These are phyloP conservation scores for Chrysotoxum bicinctum DNA, from an alignment of 2,888 invertebrate genomes.

Conservation along the genomic window DNA sequence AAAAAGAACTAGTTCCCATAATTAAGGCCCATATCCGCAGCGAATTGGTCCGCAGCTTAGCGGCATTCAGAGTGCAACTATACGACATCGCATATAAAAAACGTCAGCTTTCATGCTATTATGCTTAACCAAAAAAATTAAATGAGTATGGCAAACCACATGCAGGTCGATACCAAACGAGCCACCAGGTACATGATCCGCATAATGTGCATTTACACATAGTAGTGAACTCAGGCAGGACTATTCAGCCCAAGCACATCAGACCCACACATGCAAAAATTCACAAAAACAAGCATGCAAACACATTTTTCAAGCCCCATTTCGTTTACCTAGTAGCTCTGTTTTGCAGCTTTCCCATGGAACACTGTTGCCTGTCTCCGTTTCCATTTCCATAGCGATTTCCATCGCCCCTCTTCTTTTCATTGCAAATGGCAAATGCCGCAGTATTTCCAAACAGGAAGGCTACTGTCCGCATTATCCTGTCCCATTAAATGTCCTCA, in stretches of 20 bases:
- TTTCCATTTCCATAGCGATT: slow-evolving; percentile 2
- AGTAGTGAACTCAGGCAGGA: slow-evolving; percentile 34
- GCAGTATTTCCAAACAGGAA: slow-evolving; percentile 71
- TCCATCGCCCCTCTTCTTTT: slow-evolving; percentile 27
- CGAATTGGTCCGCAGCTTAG: slow-evolving; percentile 59
- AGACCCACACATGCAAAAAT: background rate
- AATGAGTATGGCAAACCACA: slow-evolving; percentile 49
- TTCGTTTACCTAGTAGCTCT: background rate
- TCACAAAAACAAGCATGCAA: slow-evolving; percentile 8
- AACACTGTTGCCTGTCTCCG: slow-evolving; percentile 39
- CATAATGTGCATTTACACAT: slow-evolving; percentile 71
- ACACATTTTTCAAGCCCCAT: slow-evolving; percentile 5
- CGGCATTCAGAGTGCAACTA: slow-evolving; percentile 42
- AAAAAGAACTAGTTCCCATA: slow-evolving; percentile 29
- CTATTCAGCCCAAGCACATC: background rate
- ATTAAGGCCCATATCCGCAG: slow-evolving; percentile 58
- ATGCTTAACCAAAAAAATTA: slow-evolving; percentile 42
- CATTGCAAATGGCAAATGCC: slow-evolving; percentile 52
- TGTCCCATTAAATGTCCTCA: slow-evolving; percentile 69
- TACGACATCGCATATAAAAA: slow-evolving; percentile 18
- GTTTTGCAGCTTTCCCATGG: slow-evolving; percentile 26
- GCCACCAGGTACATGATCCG: slow-evolving; percentile 71
- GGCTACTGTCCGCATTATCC: slow-evolving; percentile 70
- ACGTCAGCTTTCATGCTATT: slow-evolving; percentile 53
- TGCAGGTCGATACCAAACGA: slow-evolving; percentile 67